Evolutionary conservation across 2,888 invertebrate genomes (phyloP), one percentile per base, ranked within the genome.

Genomic region (Protonemura montana): DNA sequence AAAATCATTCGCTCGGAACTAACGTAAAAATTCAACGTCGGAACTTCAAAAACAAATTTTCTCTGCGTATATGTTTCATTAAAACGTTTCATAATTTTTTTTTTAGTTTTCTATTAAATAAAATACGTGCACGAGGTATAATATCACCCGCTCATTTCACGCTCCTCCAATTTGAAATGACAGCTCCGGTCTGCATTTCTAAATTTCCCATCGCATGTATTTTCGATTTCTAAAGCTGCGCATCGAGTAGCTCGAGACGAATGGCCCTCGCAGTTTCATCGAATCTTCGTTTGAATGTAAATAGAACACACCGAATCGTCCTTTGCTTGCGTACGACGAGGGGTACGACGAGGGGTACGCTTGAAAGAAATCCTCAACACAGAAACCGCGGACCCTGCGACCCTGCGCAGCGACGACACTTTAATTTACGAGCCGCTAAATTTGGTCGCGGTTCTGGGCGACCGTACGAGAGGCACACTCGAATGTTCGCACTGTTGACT

Each of bases 371-470:
- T 5, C 13, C 78, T 78, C 78, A 28, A 78, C 78, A 78, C 78
- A 0, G 78, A 25, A 78, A 78, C n/a, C 78, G 78, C 78, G 78
- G 27, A 27, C 78, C 2, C 28, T n/a, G n/a, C n/a, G n/a, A n/a
- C n/a, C 78, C 1, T 13, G 78, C 7, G 2, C 6, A 10, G 59
- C 59, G 59, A 59, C 2, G 6, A 59, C 59, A 59, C 59, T 2
- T 2, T 81, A 81, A 81, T 81, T 81, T 81, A 81, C 81, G 81
- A 81, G 29, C 29, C 30, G 28, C 81, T 81, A 81, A 81, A 81
- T 81, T 81, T n/a, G 81, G 29, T 81, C 81, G 29, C 81, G 7
- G 6, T 81, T 29, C 30, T 28, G 28, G 26, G 26, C 28, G 26
- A n/a, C n/a, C 78, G 78, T 35, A 10, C 28, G 26, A 27, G 78